phyloP scores from a whole-genome alignment of 2,797 vertebrate species.

The Molossus molossus region DNA sequence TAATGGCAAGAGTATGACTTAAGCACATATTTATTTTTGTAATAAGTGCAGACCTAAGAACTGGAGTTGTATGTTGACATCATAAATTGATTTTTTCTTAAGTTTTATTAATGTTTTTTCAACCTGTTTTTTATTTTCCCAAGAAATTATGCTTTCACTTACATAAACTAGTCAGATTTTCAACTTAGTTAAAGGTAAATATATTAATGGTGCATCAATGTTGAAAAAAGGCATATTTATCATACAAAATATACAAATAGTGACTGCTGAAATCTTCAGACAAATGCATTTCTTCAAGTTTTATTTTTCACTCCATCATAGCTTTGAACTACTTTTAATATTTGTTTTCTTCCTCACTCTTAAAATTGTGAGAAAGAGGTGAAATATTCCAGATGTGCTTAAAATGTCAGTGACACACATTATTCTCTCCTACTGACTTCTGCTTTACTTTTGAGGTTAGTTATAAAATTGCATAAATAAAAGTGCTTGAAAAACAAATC shows the following conservation, averaged over 20 bases:
- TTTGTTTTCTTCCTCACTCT: conserved; percentile 59
- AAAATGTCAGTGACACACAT: conserved; percentile 26
- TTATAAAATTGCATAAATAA: conserved; percentile 11
- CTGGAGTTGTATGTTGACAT: conserved; percentile 86
- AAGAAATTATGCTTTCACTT: conserved; percentile 80
- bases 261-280: conserved; percentile 63
- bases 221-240: conserved; percentile 51
- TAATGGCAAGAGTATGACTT: conserved; percentile 86
- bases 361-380: conserved; percentile 53
- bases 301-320: conserved; percentile 45
- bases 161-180: conserved; percentile 79
- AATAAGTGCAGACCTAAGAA: conserved; percentile 84
- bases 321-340: conserved; percentile 62
- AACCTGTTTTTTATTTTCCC: conserved; percentile 88
- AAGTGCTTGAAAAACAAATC: conserved; percentile 1
- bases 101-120: conserved; percentile 89
- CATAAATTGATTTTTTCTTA: conserved; percentile 79
- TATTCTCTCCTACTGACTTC: conserved; percentile 15
- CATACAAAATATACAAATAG: conserved; percentile 59
- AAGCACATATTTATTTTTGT: conserved; percentile 88
- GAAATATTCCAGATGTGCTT: conserved; percentile 61
- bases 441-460: conserved; percentile 39
- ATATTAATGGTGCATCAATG: conserved; percentile 63
- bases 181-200: conserved; percentile 71
- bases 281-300: conserved; percentile 18